phyloP scores from a whole-genome alignment of 1,140 invertebrate genomes.

The Drosophila leontia region DNA sequence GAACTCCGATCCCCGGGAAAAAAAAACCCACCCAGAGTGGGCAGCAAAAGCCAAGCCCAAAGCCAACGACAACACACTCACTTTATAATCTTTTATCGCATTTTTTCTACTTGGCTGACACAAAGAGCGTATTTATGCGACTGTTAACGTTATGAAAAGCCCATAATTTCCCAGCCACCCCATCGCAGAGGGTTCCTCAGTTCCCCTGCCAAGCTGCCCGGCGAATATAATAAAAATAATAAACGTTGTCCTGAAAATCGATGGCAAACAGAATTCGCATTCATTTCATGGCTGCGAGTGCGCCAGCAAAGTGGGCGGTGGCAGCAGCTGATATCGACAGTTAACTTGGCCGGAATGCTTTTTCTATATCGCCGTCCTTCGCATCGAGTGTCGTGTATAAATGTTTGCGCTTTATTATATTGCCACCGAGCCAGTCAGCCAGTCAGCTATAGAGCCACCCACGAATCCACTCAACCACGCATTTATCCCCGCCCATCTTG shows the following conservation, averaged over 20 bases:
- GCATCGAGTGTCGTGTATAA: constrained; percentile 79
- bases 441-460: constrained; percentile 3
- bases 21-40: constrained; percentile 33
- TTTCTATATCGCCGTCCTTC: constrained; percentile 57
- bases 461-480: constrained; percentile 28
- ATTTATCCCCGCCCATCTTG: constrained; percentile 32
- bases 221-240: constrained; percentile 81
- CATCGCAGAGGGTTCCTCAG: constrained; percentile 9
- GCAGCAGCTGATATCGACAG: constrained; percentile 82
- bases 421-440: constrained; percentile 30
- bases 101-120: constrained; percentile 84
- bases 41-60: constrained; percentile 48
- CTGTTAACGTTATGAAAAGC: constrained; percentile 85
- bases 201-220: constrained; percentile 22
- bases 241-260: constrained; percentile 83
- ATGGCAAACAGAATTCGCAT: constrained; percentile 84
- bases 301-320: constrained; percentile 10
- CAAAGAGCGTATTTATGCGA: constrained; percentile 84
- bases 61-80: constrained; percentile 69
- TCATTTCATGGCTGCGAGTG: constrained; percentile 49
- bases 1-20: constrained; percentile 33
- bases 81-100: constrained; percentile 85
- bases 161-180: constrained; percentile 83
- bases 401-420: constrained; percentile 84
- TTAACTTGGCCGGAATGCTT: constrained; percentile 75